Percentiles rank a stretch among this genome's conserved stretches.
Conservation (phyloP, 2,888 invertebrate species). For the Calameuta pallipes region DNA sequence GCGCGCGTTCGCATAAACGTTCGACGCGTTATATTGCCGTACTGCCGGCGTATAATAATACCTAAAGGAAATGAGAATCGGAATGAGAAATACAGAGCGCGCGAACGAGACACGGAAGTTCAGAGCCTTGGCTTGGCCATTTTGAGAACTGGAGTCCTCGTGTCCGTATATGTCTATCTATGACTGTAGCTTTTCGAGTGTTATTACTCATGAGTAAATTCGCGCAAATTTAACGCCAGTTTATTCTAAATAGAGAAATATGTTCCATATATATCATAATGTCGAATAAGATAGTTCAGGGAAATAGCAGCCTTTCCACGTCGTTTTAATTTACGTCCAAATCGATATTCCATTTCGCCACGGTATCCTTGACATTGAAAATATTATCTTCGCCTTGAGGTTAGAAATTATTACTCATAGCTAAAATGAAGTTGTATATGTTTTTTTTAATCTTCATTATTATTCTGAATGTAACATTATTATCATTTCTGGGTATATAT, state of each 20-base stretch:
- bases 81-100: constrained; percentile 25
- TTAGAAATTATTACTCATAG: background rate
- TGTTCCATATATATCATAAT: background rate
- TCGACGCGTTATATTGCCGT: background rate
- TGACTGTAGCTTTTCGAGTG: background rate
- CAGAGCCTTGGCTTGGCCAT: constrained; percentile 50
- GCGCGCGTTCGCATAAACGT: constrained; percentile 3
- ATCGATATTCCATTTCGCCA: background rate
- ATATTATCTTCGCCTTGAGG: background rate
- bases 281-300: background rate
- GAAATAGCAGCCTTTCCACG: background rate
- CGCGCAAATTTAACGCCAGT: background rate
- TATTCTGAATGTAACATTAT: background rate
- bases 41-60: constrained; percentile 2
- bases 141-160: constrained; percentile 44
- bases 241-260: background rate
- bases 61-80: constrained; percentile 20
- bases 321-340: background rate
- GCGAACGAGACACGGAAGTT: constrained; percentile 47
- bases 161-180: constrained; percentile 36
- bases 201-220: background rate
- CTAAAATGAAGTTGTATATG: background rate
- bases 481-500: background rate
- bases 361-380: background rate
- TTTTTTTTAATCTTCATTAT: background rate